phyloP scores from a whole-genome alignment of 1,140 invertebrate genomes.

The Papilio dardanus region DNA sequence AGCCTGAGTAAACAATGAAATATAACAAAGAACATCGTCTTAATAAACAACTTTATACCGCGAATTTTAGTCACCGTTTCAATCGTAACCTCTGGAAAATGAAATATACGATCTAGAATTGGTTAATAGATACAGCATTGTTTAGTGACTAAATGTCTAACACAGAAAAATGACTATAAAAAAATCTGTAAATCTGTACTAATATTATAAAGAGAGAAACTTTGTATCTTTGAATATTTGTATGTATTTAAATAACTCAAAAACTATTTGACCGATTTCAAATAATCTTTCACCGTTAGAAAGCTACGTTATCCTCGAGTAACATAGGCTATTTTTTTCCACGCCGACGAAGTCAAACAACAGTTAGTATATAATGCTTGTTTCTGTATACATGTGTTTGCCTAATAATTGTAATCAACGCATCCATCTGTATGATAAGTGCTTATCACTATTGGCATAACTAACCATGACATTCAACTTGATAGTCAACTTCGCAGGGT shows the following conservation, averaged over 20 bases:
- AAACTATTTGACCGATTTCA: no score
- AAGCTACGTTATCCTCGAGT: no score
- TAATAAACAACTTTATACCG: background rate
- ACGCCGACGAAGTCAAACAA: no score
- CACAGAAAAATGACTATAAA: background rate
- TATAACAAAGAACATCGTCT: background rate
- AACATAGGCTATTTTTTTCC: no score
- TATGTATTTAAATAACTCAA: no score
- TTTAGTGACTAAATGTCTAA: background rate
- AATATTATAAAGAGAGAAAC: no score
- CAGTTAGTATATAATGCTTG: no score
- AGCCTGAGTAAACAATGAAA: background rate
- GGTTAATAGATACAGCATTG: background rate
- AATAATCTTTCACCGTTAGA: no score
- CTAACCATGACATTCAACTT: background rate
- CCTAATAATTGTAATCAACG: background rate
- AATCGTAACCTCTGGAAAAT: background rate
- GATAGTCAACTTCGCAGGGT: background rate
- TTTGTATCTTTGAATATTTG: no score
- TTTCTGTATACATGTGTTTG: background rate
- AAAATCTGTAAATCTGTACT: no score
- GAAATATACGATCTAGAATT: background rate
- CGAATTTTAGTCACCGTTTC: background rate
- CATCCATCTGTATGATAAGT: background rate
- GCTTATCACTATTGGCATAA: background rate